Evolutionary conservation across 2,113 vertebrate genomes (phyloP), one percentile per base, ranked within the genome.

Genomic region (Pyxicephalus adspersus): DNA sequence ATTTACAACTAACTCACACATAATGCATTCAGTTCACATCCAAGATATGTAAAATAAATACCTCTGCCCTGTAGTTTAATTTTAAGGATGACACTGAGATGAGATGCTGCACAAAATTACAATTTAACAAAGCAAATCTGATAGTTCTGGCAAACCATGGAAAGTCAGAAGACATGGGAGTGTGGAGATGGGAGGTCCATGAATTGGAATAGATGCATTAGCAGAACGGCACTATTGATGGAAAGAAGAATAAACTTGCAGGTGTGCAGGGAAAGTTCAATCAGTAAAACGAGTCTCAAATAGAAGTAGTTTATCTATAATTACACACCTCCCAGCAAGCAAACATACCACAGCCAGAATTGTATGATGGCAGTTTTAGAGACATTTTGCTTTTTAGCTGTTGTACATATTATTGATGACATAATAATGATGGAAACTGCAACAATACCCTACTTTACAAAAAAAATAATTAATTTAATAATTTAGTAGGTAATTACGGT

Each of bases 21-120:
- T 85, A 86, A 90, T 83, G 81, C 86, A 91, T 90, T 88, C 89
- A 77, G 58, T 75, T 88, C 81, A 83, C 85, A 88, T 81, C 80
- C 86, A 60, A 80, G 87, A 73, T 84, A 81, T 74, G 78, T 15
- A 83, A 88, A 86, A 85, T 85, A 85, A 68, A 74, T 45, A 83
- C 28, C 76, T 88, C 83, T 85, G 84, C 64, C 77, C 55, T 83
- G 61, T 88, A 76, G 23, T 85, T 86, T 86, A 85, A 90, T 88
- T 90, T 86, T 84, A 57, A 76, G 83, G 74, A 85, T 5, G 60
- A 88, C 67, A 86, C 64, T 85, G 80, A 84, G 80, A 86, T 77
- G 61, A 61, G 71, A 86, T 78, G 26, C 57, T 23, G 88, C 83
- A 81, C 83, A 82, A 87, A 90, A 86, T 86, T 83, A 85, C 88